phyloP scores from a whole-genome alignment of 2,888 invertebrate species.

The Seladonia tumulorum region DNA sequence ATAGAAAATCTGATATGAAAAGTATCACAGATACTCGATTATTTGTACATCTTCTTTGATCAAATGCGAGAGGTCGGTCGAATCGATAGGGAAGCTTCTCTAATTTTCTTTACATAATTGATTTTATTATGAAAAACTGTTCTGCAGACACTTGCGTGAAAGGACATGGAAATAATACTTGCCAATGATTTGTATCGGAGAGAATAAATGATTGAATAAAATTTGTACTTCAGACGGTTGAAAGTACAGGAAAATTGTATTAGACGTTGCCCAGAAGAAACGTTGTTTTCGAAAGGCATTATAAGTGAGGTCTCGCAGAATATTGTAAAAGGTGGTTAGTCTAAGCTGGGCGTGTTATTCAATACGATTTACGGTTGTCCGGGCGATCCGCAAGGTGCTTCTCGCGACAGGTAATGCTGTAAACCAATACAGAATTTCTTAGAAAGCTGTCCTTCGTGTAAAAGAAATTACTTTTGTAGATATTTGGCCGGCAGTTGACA shows the following conservation, averaged over 20 bases:
- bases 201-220: neutral
- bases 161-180: neutral
- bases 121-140: neutral
- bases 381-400: conserved; percentile 71
- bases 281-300: neutral
- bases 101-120: neutral
- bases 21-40: neutral
- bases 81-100: neutral
- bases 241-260: neutral
- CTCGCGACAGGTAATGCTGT: conserved; percentile 78
- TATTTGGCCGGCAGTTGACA: conserved; percentile 15
- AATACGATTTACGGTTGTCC: conserved; percentile 22
- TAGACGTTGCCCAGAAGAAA: neutral
- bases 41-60: neutral
- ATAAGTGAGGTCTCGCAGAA: conserved; percentile 4
- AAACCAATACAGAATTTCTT: conserved; percentile 71
- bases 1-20: neutral
- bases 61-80: neutral
- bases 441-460: conserved; percentile 51
- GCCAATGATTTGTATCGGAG: neutral
- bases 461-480: conserved; percentile 35
- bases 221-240: neutral
- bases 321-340: conserved; percentile 20
- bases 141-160: neutral
- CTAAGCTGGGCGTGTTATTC: conserved; percentile 3